A percentile compares a stretch with the other conserved stretches of the same genome.
Evolutionary conservation across 2,797 vertebrate species (phyloP).

Genomic region (Cirrhinus molitorella): DNA sequence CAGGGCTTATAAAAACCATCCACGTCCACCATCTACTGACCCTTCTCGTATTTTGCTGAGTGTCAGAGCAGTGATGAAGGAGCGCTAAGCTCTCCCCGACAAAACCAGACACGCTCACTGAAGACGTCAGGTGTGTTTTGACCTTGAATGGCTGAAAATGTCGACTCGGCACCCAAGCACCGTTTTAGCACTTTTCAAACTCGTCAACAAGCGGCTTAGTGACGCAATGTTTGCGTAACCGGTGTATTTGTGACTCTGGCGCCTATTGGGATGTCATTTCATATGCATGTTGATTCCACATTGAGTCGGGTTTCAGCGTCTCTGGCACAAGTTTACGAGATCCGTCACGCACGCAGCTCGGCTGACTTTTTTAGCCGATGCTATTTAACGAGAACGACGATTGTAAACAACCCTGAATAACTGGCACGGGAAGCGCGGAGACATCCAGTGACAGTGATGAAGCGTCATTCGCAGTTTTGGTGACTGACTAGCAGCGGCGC

Average conservation of each 20-base stretch:
- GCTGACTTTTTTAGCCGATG: not conserved
- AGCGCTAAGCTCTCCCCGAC: constrained; percentile 57
- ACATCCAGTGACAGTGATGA: constrained; percentile 27
- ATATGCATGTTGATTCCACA: constrained; percentile 5
- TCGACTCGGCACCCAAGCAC: constrained; percentile 49
- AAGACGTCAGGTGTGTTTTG: constrained; percentile 54
- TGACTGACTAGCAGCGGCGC: not conserved
- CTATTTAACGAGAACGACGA: not conserved
- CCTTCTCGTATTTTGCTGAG: constrained; percentile 69
- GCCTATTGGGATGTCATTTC: not conserved
- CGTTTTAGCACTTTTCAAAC: constrained; percentile 49
- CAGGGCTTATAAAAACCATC: constrained; percentile 71
- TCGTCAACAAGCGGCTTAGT: not conserved
- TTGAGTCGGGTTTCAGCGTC: not conserved
- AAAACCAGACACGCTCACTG: constrained; percentile 2
- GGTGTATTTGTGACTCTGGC: not conserved
- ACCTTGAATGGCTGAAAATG: constrained; percentile 34
- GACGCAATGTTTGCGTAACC: not conserved
- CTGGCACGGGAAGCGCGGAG: constrained; percentile 3
- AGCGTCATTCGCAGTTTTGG: constrained; percentile 32
- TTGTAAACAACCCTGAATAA: constrained; percentile 29
- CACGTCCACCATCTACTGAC: constrained; percentile 70
- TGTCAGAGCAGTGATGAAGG: constrained; percentile 59
- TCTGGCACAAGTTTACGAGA: not conserved
- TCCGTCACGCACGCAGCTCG: not conserved